These are phyloP conservation scores for Cynopterus sphinx DNA, from an alignment of 2,797 vertebrate genomes.

Conservation along the genomic window DNA sequence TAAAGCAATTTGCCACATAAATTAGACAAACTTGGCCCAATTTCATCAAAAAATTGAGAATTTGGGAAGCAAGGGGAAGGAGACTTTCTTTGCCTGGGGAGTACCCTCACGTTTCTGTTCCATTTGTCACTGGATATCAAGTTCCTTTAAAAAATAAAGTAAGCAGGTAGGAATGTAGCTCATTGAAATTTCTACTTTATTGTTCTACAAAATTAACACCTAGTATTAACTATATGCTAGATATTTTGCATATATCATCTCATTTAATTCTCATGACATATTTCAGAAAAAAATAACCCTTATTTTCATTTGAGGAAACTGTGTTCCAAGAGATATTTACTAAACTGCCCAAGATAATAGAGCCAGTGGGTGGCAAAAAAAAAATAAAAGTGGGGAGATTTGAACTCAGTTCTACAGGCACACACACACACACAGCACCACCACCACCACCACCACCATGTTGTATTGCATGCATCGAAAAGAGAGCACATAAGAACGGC, in stretches of 20 bases:
- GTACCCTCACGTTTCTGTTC: not conserved
- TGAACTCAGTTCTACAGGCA: not conserved
- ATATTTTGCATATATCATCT: not conserved
- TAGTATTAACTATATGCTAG: not conserved
- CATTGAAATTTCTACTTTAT: not conserved
- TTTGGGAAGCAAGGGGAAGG: not conserved
- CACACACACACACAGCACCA: too few species aligned
- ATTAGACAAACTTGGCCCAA: constrained; percentile 37
- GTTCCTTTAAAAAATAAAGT: not conserved
- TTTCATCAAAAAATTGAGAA: not conserved
- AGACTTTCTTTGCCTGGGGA: not conserved
- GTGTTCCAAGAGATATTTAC: not conserved
- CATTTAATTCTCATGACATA: not conserved
- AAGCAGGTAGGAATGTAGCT: not conserved
- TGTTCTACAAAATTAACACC: not conserved
- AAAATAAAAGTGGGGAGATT: not conserved
- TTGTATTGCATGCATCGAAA: not conserved
- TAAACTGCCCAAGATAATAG: not conserved
- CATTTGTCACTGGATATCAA: not conserved
- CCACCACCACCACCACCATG: not conserved
- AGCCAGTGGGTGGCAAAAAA: not conserved
- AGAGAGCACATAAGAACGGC: not conserved
- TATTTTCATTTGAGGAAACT: not conserved
- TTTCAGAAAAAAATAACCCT: not conserved
- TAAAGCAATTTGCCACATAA: not conserved